A percentile compares a stretch with the other conserved stretches of the same genome.
phyloP scores from a whole-genome alignment of 2,797 vertebrate genomes.

The Zenarchopterus dispar region DNA sequence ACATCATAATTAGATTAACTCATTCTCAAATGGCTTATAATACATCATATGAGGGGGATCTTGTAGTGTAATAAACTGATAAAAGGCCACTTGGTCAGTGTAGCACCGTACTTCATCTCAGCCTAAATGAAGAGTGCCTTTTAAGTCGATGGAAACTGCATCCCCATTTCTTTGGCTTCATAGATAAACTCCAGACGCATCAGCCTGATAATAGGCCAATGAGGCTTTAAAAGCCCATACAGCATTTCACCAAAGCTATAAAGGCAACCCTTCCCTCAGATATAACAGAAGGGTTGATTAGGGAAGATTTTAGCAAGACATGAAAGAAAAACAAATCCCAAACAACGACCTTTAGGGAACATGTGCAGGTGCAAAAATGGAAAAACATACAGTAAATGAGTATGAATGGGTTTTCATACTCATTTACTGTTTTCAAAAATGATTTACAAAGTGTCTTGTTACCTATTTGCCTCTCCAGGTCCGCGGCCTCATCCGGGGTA shows the following conservation, averaged over 20 bases:
- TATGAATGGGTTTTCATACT: neutral
- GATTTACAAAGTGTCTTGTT: conserved; percentile 51
- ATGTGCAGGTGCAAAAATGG: neutral
- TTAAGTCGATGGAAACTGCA: conserved; percentile 10
- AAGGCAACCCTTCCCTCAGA: conserved; percentile 2
- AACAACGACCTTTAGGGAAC: neutral
- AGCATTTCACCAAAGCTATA: neutral
- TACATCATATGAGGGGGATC: conserved; percentile 17
- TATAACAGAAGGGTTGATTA: neutral
- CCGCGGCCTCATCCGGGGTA: conserved; percentile 93
- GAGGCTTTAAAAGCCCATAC: conserved; percentile 14
- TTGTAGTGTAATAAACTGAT: conserved; percentile 30
- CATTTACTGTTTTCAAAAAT: neutral
- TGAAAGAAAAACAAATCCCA: neutral
- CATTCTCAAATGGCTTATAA: conserved; percentile 36
- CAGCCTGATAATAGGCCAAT: conserved; percentile 10
- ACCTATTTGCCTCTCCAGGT: conserved; percentile 99
- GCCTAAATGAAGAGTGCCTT: conserved; percentile 12
- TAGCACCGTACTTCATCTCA: conserved; percentile 13
- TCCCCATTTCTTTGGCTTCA: conserved; percentile 3
- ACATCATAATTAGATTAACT: conserved; percentile 45
- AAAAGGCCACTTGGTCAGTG: conserved; percentile 29
- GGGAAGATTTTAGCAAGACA: neutral
- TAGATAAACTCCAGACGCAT: conserved; percentile 23
- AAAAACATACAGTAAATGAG: neutral